Evolutionary conservation across 2,113 vertebrate genomes (phyloP).

Genomic region (Callipepla californica): DNA sequence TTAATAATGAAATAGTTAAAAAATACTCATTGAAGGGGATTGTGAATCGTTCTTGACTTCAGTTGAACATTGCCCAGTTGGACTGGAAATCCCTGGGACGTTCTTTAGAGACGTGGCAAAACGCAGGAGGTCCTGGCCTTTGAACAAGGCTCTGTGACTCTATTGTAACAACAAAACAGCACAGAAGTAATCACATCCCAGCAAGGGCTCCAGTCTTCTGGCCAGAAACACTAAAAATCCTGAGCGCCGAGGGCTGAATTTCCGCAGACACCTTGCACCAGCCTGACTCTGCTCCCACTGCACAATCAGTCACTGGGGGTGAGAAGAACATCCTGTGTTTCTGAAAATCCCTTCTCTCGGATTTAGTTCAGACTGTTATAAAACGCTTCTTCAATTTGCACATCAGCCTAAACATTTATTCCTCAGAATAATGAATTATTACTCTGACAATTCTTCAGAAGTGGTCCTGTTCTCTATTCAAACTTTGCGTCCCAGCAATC

Average conservation of each 20-base stretch:
- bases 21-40: neutral
- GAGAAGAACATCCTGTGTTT: neutral
- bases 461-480: neutral
- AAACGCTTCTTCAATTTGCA: neutral
- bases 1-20: neutral
- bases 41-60: neutral
- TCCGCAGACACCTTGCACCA: neutral
- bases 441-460: neutral
- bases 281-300: neutral
- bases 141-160: neutral
- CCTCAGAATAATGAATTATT: neutral
- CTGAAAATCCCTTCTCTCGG: neutral
- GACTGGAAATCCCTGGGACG: neutral
- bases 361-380: neutral
- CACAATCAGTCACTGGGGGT: neutral
- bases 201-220: neutral
- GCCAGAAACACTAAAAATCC: conserved; percentile 1
- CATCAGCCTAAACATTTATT: neutral
- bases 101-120: neutral
- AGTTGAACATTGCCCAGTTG: neutral
- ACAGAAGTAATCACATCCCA: neutral
- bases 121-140: neutral
- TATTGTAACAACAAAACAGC: neutral
- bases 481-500: neutral
- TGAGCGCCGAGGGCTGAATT: neutral